Evolutionary conservation across 2,113 vertebrate genomes (phyloP), one percentile per base, ranked within the genome.

Genomic region (Pseudonaja textilis): DNA sequence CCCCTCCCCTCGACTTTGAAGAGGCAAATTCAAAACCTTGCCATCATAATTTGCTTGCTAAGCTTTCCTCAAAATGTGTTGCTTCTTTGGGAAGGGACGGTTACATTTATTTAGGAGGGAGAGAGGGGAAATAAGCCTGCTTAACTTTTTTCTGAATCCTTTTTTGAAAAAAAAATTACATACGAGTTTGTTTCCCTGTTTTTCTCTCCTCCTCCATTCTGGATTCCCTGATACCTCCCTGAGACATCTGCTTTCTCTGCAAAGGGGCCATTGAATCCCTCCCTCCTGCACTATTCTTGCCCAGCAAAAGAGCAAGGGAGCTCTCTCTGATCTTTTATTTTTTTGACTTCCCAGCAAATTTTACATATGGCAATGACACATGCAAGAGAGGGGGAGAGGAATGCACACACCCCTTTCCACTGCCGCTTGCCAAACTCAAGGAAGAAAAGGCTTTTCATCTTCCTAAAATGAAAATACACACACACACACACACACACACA

Each of bases 101-200:
- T 61, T 61, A 74, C 26, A 90, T 93, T 90, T 93, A 89, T 93
- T 93, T 93, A 85, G 50, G 89, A 56, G 42, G 18, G 20, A 20
- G 42, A 42, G 5, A 25, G 64, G 4, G 59, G 1, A 64, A 64
- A 25, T 29, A 20, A 16, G 50, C 11, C 52, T 61, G 29, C n/a
- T 91, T 26, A 5, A 91, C 6, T 45, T 91, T 91, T 45, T 22
- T 18, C 45, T 8, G 9, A 87, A 47, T 64, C 47, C 47, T 47
- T 8, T 47, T 47, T 47, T 47, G 47, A 47, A 47, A 47, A 47
- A 47, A 47, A 47, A 47, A 39, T 39, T 57, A 55, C 22, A 26
- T 25, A 23, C 54, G 29, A 29, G 23, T 50, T 85, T 34, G 12
- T 88, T 14, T 42, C 5, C 74, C n/a, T 45, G 74, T 56, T 45